Conservation (phyloP, 2,888 invertebrate genomes). For the Opisthograptis luteolata region DNA sequence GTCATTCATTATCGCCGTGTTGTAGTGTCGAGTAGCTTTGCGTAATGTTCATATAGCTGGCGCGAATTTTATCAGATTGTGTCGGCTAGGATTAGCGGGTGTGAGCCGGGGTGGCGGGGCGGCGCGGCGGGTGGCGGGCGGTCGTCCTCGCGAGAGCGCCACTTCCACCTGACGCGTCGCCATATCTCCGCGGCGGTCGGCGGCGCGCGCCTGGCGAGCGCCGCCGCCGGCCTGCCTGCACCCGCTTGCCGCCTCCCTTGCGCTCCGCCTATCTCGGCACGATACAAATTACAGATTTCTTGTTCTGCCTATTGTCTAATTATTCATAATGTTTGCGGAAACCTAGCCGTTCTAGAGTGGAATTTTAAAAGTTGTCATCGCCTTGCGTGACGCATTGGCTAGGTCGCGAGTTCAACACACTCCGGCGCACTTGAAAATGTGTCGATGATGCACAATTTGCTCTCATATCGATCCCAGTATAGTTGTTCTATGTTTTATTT, state of each 20-base stretch:
- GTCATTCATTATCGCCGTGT: slow-evolving; percentile 79
- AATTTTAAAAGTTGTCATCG: slow-evolving; percentile 67
- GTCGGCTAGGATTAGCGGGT: slow-evolving; percentile 79
- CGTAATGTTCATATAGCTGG: slow-evolving; percentile 83
- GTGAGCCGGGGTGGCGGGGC: slow-evolving; percentile 56
- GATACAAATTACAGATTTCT: slow-evolving; percentile 83
- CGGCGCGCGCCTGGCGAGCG: slow-evolving; percentile 70
- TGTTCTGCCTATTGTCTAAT: slow-evolving; percentile 82
- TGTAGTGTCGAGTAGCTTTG: slow-evolving; percentile 78
- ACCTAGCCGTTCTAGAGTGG: slow-evolving; percentile 67
- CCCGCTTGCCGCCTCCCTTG: slow-evolving; percentile 66
- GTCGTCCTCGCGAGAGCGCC: slow-evolving; percentile 72
- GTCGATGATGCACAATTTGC: slow-evolving; percentile 18
- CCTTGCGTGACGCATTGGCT: slow-evolving; percentile 69
- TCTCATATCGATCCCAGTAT: slow-evolving; percentile 27
- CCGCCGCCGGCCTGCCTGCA: slow-evolving; percentile 63
- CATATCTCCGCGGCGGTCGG: slow-evolving; percentile 72
- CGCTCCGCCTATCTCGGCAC: slow-evolving; percentile 76
- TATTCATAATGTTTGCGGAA: slow-evolving; percentile 76
- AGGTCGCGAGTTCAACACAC: slow-evolving; percentile 79
- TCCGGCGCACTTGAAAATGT: slow-evolving; percentile 32
- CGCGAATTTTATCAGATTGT: slow-evolving; percentile 84
- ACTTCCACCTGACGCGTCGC: slow-evolving; percentile 84
- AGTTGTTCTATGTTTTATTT: slow-evolving; percentile 31
- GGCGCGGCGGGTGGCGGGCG: slow-evolving; percentile 61